These are phyloP conservation scores for Drosophila teissieri DNA, from an alignment of 1,140 invertebrate species.

Conservation along the genomic window DNA sequence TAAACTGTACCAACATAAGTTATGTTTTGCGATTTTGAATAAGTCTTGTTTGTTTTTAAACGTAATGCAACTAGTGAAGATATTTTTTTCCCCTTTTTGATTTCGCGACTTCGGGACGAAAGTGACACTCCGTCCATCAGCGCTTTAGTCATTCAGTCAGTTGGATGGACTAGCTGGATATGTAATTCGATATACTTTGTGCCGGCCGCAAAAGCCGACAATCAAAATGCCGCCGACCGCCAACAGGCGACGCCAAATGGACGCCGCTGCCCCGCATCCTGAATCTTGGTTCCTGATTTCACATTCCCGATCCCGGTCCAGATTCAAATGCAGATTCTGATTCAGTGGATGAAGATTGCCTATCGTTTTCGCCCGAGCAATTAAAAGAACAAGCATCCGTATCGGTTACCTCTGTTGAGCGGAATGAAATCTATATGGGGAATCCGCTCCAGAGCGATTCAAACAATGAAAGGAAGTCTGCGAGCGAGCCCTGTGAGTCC, in stretches of 20 bases:
- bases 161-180: conserved; percentile 10
- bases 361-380: conserved; percentile 76
- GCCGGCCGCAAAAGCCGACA: conserved; percentile 77
- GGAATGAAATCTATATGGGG: conserved; percentile 75
- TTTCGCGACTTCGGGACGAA: not conserved
- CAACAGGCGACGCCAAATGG: conserved; percentile 54
- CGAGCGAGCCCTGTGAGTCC: conserved; percentile 20
- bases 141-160: not conserved
- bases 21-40: no score
- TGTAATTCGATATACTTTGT: conserved; percentile 76
- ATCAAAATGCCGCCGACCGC: conserved; percentile 65
- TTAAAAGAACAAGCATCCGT: conserved; percentile 78
- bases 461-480: conserved; percentile 48
- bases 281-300: conserved; percentile 30
- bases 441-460: conserved; percentile 4
- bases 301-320: not conserved
- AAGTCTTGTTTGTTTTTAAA: no score
- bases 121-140: conserved; percentile 31
- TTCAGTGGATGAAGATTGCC: conserved; percentile 59
- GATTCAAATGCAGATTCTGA: conserved; percentile 4
- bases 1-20: no score
- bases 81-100: not conserved
- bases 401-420: conserved; percentile 61
- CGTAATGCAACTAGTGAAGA: not conserved
- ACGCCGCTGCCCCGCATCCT: conserved; percentile 26